phyloP scores from a whole-genome alignment of 2,113 vertebrate genomes.

The Tympanuchus pallidicinctus region DNA sequence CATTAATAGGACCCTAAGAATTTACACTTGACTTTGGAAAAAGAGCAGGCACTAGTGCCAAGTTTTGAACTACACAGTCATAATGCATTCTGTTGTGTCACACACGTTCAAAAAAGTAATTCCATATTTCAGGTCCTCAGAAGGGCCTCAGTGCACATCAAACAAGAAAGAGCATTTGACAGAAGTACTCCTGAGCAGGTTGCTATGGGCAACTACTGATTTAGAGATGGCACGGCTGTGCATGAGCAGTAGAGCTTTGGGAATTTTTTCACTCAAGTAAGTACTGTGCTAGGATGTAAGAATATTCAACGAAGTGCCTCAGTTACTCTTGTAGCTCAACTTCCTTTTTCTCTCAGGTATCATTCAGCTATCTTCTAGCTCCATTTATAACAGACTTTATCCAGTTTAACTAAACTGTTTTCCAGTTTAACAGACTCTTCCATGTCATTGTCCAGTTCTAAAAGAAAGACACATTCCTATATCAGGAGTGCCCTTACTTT shows the following conservation, averaged over 20 bases:
- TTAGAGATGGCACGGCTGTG: neutral
- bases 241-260: neutral
- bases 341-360: neutral
- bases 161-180: neutral
- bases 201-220: neutral
- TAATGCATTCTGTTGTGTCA: neutral
- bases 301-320: neutral
- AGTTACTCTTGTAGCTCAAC: neutral
- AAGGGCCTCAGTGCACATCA: neutral
- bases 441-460: neutral
- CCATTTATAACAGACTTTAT: neutral
- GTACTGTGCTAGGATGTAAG: rapidly evolving
- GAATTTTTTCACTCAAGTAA: neutral
- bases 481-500: neutral
- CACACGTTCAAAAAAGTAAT: neutral
- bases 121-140: neutral
- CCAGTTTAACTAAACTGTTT: too few relatives aligned
- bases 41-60: neutral
- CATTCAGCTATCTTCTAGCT: neutral
- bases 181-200: neutral
- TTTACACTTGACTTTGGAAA: constrained; percentile 50
- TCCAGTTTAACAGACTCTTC: neutral
- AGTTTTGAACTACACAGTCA: neutral
- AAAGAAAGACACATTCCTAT: rapidly evolving
- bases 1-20: constrained; percentile 14